Evolutionary conservation across 1,140 invertebrate genomes (phyloP).

Genomic region (Pachyrhynchus sulphureomaculatus): DNA sequence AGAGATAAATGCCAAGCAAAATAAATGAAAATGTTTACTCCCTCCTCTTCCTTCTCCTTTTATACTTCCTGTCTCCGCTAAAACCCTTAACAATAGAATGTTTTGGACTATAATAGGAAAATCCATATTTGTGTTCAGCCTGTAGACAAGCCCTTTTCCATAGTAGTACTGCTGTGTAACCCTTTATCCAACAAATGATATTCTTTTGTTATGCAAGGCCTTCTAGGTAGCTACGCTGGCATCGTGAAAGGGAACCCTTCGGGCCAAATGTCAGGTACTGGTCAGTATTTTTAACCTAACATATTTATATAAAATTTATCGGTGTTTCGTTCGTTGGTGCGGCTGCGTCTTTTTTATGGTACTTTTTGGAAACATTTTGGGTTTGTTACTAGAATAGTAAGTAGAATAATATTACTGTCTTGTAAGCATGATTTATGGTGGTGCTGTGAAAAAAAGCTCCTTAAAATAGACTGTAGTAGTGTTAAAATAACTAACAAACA

Average conservation of each 20-base stretch:
- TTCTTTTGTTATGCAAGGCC: constrained; percentile 53
- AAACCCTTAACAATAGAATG: no score
- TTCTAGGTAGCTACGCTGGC: constrained; percentile 62
- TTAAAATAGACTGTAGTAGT: no score
- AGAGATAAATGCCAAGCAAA: no score
- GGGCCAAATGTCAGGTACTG: constrained; percentile 63
- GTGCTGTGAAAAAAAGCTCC: no score
- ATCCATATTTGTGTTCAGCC: neutral
- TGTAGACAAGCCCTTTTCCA: constrained; percentile 22
- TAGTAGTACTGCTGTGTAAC: constrained; percentile 42
- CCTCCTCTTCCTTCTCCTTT: no score
- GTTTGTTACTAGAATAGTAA: neutral
- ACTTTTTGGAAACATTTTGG: neutral
- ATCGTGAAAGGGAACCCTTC: constrained; percentile 60
- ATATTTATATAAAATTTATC: neutral
- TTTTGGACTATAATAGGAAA: no score
- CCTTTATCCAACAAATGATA: constrained; percentile 45
- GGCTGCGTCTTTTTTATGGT: neutral
- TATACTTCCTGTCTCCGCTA: no score
- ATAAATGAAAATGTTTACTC: no score
- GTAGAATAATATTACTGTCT: neutral
- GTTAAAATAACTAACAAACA: no score
- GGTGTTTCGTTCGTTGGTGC: neutral
- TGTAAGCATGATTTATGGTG: neutral
- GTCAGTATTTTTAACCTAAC: constrained; percentile 47